Base-by-base conservation (phyloP, 1,140 invertebrate species). In the Paraescarpia echinospica region DNA sequence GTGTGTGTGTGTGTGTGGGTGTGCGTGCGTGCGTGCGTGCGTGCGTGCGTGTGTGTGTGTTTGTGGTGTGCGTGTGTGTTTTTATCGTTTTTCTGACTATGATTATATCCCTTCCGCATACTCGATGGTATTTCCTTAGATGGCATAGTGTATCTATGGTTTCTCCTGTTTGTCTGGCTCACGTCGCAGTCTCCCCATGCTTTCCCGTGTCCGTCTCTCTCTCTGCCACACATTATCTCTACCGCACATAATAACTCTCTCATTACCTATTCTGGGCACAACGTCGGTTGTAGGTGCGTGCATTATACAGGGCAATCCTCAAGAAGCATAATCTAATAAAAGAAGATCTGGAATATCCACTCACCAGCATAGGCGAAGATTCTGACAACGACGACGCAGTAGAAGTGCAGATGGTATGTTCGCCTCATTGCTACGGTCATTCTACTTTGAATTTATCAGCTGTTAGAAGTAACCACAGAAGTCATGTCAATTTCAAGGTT, bases 251-350 rank as follows among this genome's bases (percentile, higher is more conserved):
- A 18, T 77, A 77, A 77, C 59, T 77, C 14, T 31, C 2, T 27
- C 59, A 77, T 27, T 27, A 18, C 59, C 8, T 77, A 18, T 27
- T 77, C 9, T 77, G 59, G 22, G 4, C 27, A 12, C 9, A 77
- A 18, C 59, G 27, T 77, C 27, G 59, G 59, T 77, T 77, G 59
- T 77, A 77, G 59, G 59, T 77, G 59, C 59, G 59, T 31, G 59
- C 51, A 33, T 31, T 59, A 6, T 88, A 59, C n/a, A n/a, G 77
- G n/a, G 33, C 41, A 34, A 92, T 77, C 88, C 33, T 88, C 18
- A 59, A 34, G 33, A 77, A 92, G n/a, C 33, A 92, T 35, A 92
- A 77, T 34, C 92, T 48, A 77, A 77, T 31, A 35, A 34, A 34
- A 41, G 33, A 41, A 41, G 41, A 34, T 48, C 0, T 41, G 59